Percentiles rank a stretch among this genome's conserved stretches.
phyloP scores from a whole-genome alignment of 2,113 vertebrate genomes.

The Sturnira hondurensis region DNA sequence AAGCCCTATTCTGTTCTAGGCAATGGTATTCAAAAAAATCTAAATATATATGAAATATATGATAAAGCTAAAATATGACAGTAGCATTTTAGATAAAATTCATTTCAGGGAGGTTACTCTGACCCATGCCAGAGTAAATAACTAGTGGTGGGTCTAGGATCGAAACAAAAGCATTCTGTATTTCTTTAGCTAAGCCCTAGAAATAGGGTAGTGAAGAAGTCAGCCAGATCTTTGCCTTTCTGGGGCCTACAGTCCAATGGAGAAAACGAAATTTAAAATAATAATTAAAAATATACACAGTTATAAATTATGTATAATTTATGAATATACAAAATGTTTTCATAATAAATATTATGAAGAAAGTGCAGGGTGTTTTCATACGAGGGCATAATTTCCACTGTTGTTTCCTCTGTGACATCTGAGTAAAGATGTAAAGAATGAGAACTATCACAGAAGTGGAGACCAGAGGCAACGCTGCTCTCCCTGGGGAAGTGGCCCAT shows the following conservation, averaged over 20 bases:
- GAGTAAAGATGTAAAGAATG: neutral
- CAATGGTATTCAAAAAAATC: neutral
- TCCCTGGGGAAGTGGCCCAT: neutral
- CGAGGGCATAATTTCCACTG: neutral
- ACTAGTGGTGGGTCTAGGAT: neutral
- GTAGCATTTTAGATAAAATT: neutral
- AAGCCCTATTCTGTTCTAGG: neutral
- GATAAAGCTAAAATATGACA: neutral
- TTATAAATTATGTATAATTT: neutral
- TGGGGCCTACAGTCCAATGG: neutral
- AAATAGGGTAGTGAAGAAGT: neutral
- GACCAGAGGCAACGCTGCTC: neutral
- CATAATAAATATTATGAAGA: neutral
- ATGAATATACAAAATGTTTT: too few relatives aligned
- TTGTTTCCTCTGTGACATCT: neutral
- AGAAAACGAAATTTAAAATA: neutral
- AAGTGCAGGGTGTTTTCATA: neutral
- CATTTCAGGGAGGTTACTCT: conserved; percentile 12
- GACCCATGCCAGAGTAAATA: neutral
- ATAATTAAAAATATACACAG: neutral
- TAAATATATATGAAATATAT: neutral
- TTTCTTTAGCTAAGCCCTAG: neutral
- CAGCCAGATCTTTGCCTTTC: neutral
- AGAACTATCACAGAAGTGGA: neutral
- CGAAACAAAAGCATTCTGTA: neutral